A percentile compares a stretch with the other conserved stretches of the same genome.
Evolutionary conservation across 2,888 invertebrate genomes (phyloP).

Genomic region (Erannis defoliaria): DNA sequence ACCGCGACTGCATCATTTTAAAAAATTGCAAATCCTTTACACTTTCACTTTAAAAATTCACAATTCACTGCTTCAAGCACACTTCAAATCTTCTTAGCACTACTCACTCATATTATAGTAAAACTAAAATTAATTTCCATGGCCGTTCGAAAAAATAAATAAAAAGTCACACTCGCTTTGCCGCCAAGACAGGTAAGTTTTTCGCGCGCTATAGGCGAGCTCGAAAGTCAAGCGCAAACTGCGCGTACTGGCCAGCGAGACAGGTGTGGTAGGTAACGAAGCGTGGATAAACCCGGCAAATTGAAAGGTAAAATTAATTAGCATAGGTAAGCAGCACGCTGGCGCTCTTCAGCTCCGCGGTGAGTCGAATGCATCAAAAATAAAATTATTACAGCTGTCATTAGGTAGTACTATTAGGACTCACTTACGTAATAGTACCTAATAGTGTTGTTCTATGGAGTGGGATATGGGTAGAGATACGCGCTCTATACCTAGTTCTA

Average conservation of each 20-base stretch:
- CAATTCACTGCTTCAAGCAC: constrained; percentile 61
- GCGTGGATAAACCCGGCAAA: constrained; percentile 61
- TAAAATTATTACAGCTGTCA: too few relatives aligned
- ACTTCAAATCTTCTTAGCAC: constrained; percentile 43
- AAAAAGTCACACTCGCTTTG: constrained; percentile 45
- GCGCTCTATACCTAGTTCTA: too few relatives aligned
- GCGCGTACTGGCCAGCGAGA: constrained; percentile 64
- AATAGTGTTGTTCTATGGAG: too few relatives aligned
- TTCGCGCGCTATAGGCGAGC: constrained; percentile 65
- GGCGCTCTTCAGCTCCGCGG: constrained; percentile 37
- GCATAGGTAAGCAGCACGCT: too few relatives aligned
- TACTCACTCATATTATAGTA: constrained; percentile 51
- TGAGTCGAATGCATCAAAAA: constrained; percentile 49
- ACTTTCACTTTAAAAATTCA: constrained; percentile 72
- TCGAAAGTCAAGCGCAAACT: constrained; percentile 83
- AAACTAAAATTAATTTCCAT: constrained; percentile 25
- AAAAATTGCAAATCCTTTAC: constrained; percentile 65
- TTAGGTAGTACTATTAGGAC: too few relatives aligned
- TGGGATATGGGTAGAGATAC: too few relatives aligned
- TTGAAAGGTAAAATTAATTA: constrained; percentile 60
- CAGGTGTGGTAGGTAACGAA: constrained; percentile 60
- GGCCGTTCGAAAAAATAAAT: constrained; percentile 14
- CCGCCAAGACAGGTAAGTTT: constrained; percentile 54
- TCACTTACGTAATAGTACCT: too few relatives aligned
- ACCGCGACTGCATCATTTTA: constrained; percentile 69